Base-by-base conservation (phyloP, 2,888 invertebrate genomes). In the Pristionchus fissidentatus region DNA sequence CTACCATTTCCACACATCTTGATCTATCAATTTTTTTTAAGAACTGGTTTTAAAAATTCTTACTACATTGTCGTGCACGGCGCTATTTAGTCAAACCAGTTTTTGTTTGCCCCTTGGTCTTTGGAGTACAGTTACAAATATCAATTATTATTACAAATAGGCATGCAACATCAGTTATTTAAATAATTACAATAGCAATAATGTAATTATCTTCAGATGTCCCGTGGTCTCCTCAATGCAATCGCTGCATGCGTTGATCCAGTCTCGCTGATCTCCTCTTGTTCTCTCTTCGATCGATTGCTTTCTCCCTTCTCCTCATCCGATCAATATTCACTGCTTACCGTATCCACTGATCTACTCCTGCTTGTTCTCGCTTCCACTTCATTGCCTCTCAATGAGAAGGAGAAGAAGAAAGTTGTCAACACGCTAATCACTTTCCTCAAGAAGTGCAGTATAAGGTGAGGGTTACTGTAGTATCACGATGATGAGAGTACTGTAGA, bases 181-280 rank as follows among this genome's bases (percentile, higher is more conserved):
- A n/a, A n/a, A n/a, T n/a, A n/a, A n/a, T n/a, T n/a, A n/a, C n/a
- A n/a, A n/a, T n/a, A n/a, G n/a, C n/a, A n/a, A n/a, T n/a, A n/a
- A n/a, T n/a, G n/a, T n/a, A n/a, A 73, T 43, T n/a, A 49, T 55
- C 22, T 73, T 49, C 19, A 78, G 77, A 8, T 78, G n/a, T 35
- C 32, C 19, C 49, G 55, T 52, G 77, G 77, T 52, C 15, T 55
- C 5, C 55, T 78, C 22, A 35, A 32, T 32, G 77, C 77, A 78
- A n/a, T 78, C n/a, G 43, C n/a, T n/a, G 1, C n/a, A 8, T 52
- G 77, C 41, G 19, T n/a, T 22, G 55, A 49, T 26, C 52, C 55
- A 13, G 49, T 55, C 13, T 38, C 38, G 22, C 35, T 55, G 4
- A 52, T 78, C 22, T 32, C 26, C 10, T 78, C 77, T 7, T 43